Evolutionary conservation across 2,888 invertebrate species (phyloP), one percentile per base, ranked within the genome.

Genomic region (Fissipunctia ypsillon): DNA sequence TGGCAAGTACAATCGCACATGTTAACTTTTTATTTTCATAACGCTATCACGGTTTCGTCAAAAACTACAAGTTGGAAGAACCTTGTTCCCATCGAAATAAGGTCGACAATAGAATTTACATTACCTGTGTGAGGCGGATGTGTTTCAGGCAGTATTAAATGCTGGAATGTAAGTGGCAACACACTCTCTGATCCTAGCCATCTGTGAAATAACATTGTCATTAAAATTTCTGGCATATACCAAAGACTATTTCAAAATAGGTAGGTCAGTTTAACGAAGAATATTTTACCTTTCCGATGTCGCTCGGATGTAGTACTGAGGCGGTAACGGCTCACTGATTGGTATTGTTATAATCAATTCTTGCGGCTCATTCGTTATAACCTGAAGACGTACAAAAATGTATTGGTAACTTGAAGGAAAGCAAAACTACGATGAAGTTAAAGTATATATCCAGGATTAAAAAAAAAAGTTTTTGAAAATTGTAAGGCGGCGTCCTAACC

Each of bases 291-390:
- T 97, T 94, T 99, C 99, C 73, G 99, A 99, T 35, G 97, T 97
- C 6, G 98, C 98, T 84, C 98, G 97, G 48, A 99, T 97, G 87
- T 98, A 98, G 95, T 99, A 99, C 92, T 99, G 99, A 7, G 98
- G 97, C 0, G 99, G 99, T 78, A 99, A 93, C 0, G 99, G 98
- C 88, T 99, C 99, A 56, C 97, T 97, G 66, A 99, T 97, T 0
- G 99, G 99, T 89, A 99, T 99, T 0, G 99, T 99, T 96, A 99
- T 99, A 0, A 99, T 97, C 38, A 99, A 95, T 87, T 98, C 98
- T 91, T 99, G 98, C 0, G 97, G 97, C 87, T 99, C 98, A 22
- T 96, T 96, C 1, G 97, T 97, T 56, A 97, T 94, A 0, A 98
- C 98, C 97, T 98, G 89, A n/a, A n/a, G n/a, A n/a, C n/a, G n/a